Base-by-base conservation (phyloP, 1,140 invertebrate genomes). In the Aethina tumida region DNA sequence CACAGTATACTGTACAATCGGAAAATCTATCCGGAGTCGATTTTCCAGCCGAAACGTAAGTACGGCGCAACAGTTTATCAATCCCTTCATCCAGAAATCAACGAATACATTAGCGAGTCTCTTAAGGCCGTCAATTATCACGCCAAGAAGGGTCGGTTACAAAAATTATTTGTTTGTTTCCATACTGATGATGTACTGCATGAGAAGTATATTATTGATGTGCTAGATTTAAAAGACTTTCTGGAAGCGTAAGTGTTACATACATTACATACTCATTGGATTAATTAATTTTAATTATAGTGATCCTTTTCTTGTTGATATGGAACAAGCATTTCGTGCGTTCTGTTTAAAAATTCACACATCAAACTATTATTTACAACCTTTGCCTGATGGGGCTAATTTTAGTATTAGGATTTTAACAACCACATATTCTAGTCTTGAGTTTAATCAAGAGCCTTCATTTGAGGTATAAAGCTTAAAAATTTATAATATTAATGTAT, bases 21-120 rank as follows among this genome's bases (percentile, higher is more conserved):
- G 35, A 68, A 72, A 50, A 42, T 74, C 14, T 75, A 75, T 55
- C 70, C 73, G 0, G 52, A 64, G 16, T 60, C 65, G 45, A 67
- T 72, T 47, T 75, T 72, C 55, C 42, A 47, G 10, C 53, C 57
- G 10, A 69, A 63, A 47, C 68, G 67, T 45, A 65, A 71, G 35
- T 75, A 75, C 50, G 67, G 67, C 9, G 60, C 63, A 18, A 50
- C 50, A 12, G 53, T 71, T 8, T 53, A 70, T 44, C 52, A 69
- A 41, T 68, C 62, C 10, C 52, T 66, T 41, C 68, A 73, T 60
- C 71, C 71, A 8, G 61, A 68, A 30, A 45, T 75, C 4, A 68
- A 67, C 33, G 57, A 67, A 16, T 75, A 75, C 41, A 62, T 74
- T 19, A 61, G 44, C 41, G 56, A 71, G 38, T 49, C 65, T 44